Evolutionary conservation across 2,113 vertebrate genomes (phyloP), one percentile per base, ranked within the genome.

Genomic region (Ellobius talpinus): DNA sequence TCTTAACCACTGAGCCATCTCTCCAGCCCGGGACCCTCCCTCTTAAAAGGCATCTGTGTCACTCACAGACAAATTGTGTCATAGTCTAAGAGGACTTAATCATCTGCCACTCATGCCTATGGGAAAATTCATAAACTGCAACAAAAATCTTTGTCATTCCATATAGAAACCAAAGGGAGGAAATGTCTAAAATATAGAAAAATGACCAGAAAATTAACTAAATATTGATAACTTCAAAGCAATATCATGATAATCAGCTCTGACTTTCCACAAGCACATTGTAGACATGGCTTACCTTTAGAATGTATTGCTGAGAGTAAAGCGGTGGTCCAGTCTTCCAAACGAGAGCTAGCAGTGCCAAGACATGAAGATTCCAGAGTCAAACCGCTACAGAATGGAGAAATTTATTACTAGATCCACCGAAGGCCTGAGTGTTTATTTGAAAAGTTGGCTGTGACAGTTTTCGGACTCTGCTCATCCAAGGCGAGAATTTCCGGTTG

Each of bases 391-490:
- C 21, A 90, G 55, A 79, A 72, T 0, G 86, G 16, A 89, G 13
- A 26, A 39, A 3, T 70, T 65, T 96, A 42, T 78, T 88, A 76
- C 72, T 84, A 85, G 76, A 45, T 39, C 31, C 36, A 29, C 36
- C 23, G 36, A 96, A 91, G 70, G 36, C 88, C 45, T 61, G 33
- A 47, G 7, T 55, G 33, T 85, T 92, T 85, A 85, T 89, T 91
- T 92, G 42, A 52, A 95, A 93, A 89, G 79, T 39, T 86, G 81
- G 52, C 82, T 94, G 70, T 90, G 90, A 90, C 88, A 78, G 45
- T 76, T 95, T 79, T 77, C 58, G 77, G 58, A 77, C 29, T 58
- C 70, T 65, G 29, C 91, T 39, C 12, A n/a, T 68, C 78, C 73
- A n/a, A 14, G 23, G 2, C 31, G 42, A 72, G 52, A 70, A 23